Evolutionary conservation across 2,888 invertebrate species (phyloP), one percentile per base, ranked within the genome.

Genomic region (Clistopyga incitator): DNA sequence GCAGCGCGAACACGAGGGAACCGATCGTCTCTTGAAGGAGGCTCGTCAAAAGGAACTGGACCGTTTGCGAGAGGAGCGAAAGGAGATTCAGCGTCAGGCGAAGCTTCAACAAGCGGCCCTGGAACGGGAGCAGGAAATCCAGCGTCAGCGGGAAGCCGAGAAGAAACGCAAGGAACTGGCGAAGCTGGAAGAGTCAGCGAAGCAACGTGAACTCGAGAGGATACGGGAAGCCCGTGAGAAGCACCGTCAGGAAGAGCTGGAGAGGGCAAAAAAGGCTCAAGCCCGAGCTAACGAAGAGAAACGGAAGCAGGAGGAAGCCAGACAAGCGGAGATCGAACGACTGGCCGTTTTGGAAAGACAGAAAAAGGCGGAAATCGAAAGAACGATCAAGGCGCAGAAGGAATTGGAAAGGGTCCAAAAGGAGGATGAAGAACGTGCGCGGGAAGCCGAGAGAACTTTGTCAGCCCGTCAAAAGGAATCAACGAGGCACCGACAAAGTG

Each of bases 31-130:
- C 18, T 72, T 91, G 45, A 88, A 91, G 25, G 88, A 89, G 6
- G 92, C 92, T 6, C 87, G 92, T n/a, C 84, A 90, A 47, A 92
- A 91, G 56, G 92, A 93, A 71, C 85, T 92, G 3, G 88, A 88
- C 2, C 85, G 91, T 25, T 82, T 93, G 45, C 89, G 89, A 42
- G 90, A 90, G 20, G 92, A 92, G 64, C 88, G 91, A 42, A 90
- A 89, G 45, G 92, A 90, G 20, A 84, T 92, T 15, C 91, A 92
- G 15, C 88, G 89, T 15, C 91, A 91, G 18, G 87, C 90, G 0
- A 88, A 89, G 61, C 70, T 89, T 2, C 90, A 89, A 15, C 87
- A 89, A 65, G 90, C 89, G n/a, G 82, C 87, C 6, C 78, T 87
- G 0, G 81, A 86, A n/a, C 89, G 87, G 3, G 91, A 92, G 29